Evolutionary conservation across 2,113 vertebrate species (phyloP).

Genomic region (Argyrosomus japonicus): DNA sequence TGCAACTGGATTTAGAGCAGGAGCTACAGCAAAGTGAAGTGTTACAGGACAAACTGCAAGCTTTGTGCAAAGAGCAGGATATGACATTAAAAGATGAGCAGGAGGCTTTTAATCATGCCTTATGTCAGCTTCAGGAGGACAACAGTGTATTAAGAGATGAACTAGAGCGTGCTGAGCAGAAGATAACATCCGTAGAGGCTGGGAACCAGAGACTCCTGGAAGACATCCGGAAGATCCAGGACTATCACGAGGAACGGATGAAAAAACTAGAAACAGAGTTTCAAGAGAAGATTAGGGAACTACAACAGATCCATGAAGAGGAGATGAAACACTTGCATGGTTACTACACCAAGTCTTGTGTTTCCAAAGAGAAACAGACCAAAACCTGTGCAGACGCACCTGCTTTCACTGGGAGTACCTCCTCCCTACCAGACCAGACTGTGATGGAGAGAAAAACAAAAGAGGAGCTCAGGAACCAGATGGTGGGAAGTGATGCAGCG

Average conservation of each 20-base stretch:
- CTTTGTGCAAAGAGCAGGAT: conserved; percentile 80
- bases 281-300: conserved; percentile 88
- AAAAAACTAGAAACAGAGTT: conserved; percentile 88
- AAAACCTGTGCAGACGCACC: conserved; percentile 12
- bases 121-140: conserved; percentile 85
- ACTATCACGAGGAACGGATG: conserved; percentile 84
- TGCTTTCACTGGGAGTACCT: not conserved
- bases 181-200: conserved; percentile 76
- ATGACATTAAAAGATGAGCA: conserved; percentile 84
- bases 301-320: conserved; percentile 88
- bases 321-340: conserved; percentile 89
- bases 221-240: conserved; percentile 84
- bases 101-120: conserved; percentile 80
- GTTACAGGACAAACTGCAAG: conserved; percentile 75
- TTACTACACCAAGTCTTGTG: conserved; percentile 75
- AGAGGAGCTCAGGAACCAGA: conserved; percentile 82
- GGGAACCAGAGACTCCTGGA: conserved; percentile 82
- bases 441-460: conserved; percentile 62
- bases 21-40: conserved; percentile 80
- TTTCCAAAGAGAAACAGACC: conserved; percentile 48
- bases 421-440: conserved; percentile 29
- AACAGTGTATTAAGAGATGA: conserved; percentile 82
- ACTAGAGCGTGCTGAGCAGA: conserved; percentile 84
- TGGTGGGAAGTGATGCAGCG: conserved; percentile 73
- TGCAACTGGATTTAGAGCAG: conserved; percentile 84